Evolutionary conservation across 2,888 invertebrate species (phyloP), one percentile per base, ranked within the genome.

Genomic region (Drosophila mercatorum): DNA sequence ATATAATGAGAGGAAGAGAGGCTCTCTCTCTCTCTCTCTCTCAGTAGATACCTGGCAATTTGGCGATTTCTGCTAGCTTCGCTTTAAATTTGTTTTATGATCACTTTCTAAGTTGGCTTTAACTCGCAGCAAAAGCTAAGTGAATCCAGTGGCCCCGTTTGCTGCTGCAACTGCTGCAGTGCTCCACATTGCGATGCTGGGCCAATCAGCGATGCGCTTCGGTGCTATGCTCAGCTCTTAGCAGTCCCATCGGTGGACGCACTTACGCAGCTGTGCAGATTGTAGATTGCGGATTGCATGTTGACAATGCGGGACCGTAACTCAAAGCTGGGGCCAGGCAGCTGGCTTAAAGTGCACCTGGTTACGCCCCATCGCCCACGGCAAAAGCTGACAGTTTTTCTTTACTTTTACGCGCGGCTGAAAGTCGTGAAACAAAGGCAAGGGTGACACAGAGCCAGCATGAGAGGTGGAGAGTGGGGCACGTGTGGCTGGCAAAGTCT

Each of bases 351-450:
- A 82, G 72, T 78, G 67, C 67, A 63, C n/a, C 63, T 12, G 31
- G 38, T 44, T 41, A 56, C 43, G 47, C 56, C 34, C 17, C 12
- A 41, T n/a, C 53, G 55, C 76, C 77, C 63, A 59, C 59, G 8
- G 55, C 47, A 46, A 68, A 59, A 64, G 58, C 70, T 72, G 81
- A 88, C 81, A 88, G 80, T 86, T 88, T 83, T 83, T 72, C 81
- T 77, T 73, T 72, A 76, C 71, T 85, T 85, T 83, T 70, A 80
- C 73, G 76, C 83, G 71, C 68, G 66, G 66, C 69, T 85, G 67
- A 73, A 76, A 86, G 76, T 76, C 83, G 60, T 68, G 75, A 73
- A 71, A 74, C 81, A 56, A 73, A 55, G 51, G 67, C 57, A 22
- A 22, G 38, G 10, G 34, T n/a, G 53, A 34, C 17, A 12, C 10